Evolutionary conservation across 2,888 invertebrate genomes (phyloP), one percentile per base, ranked within the genome.

Genomic region (Caenorhabditis drosophilae): DNA sequence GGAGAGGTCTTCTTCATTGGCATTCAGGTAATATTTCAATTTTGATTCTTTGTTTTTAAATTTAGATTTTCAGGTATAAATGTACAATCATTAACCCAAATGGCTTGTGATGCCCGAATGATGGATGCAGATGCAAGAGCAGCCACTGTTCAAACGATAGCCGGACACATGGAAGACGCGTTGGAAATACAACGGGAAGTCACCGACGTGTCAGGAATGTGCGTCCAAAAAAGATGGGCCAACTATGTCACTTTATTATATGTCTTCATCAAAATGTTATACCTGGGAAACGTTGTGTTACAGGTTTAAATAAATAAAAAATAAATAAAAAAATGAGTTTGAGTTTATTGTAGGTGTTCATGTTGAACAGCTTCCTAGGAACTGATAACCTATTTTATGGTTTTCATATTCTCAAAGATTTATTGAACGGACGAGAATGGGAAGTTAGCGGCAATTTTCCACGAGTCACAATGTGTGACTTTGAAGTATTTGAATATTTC

Each of bases 1-100:
- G 86, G 86, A 77, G 86, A 42, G 83, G 83, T 9, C 81, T 86
- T 38, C 77, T 87, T 31, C 84, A 85, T 67, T 84, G 84, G 83
- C 84, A 84, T 70, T 81, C 84, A 51, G 84, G 84, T 78, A 60
- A 48, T n/a, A n/a, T n/a, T n/a, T n/a, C n/a, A n/a, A n/a, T n/a
- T n/a, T n/a, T n/a, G 61, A 7, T 6, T 11, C 9, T 11, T 40
- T 7, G 7, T 31, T 6, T 12, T 26, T 7, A 46, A 41, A 44
- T 35, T 36, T 31, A 12, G 6, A 12, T 31, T 50, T 78, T 11
- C 52, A 86, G 84, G 84, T 35, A 84, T 87, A 75, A 86, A 87
- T 79, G 85, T 87, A 55, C 84, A 84, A 69, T 77, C 79, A 44
- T 75, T 84, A 53, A 82, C 84, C 25, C 84, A 84, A 72, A 84